These are phyloP conservation scores for Rhagonycha fulva DNA, from an alignment of 2,888 invertebrate species.

Conservation along the genomic window DNA sequence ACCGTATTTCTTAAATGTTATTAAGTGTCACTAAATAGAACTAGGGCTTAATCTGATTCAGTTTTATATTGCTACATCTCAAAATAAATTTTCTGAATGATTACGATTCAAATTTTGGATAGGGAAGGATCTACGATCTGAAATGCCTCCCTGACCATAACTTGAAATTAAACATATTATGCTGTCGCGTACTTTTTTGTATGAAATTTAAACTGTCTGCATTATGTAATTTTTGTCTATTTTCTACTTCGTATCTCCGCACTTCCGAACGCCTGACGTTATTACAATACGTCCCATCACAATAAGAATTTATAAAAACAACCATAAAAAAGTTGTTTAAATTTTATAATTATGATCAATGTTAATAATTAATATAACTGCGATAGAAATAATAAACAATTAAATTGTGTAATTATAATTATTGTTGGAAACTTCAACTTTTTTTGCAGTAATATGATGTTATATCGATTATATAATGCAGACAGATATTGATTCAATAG, in stretches of 20 bases:
- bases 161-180: too few species aligned
- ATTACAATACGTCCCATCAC: background rate
- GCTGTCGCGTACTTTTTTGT: too few species aligned
- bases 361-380: too few species aligned
- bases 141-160: too few species aligned
- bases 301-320: background rate
- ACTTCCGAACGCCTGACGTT: background rate
- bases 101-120: background rate
- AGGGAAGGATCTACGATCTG: too few species aligned
- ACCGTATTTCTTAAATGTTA: background rate
- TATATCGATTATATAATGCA: background rate
- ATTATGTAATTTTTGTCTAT: too few species aligned
- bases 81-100: background rate
- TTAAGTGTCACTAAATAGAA: background rate
- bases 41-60: background rate
- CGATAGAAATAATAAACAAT: background rate
- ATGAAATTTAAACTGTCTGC: too few species aligned
- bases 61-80: background rate
- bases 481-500: background rate
- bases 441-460: background rate
- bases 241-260: background rate
- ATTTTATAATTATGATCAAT: background rate
- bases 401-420: background rate
- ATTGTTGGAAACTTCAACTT: background rate
- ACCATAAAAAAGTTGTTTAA: background rate